Conservation (phyloP, 2,797 vertebrate species). For the Phylloscopus collybita region DNA sequence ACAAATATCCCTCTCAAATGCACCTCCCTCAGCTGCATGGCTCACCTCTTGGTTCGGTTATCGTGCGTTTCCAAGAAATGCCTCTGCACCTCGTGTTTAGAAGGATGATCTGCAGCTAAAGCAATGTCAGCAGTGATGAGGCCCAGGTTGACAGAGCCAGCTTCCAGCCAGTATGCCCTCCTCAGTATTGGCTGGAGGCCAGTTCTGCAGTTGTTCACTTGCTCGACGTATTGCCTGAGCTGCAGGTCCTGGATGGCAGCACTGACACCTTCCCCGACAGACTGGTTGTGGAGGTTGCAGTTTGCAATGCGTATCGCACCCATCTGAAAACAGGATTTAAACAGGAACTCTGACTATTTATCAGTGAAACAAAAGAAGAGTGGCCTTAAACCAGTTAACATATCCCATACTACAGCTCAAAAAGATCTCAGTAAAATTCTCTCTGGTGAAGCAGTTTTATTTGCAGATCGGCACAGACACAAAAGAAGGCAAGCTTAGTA, state of each 20-base stretch:
- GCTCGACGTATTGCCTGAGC: constrained; percentile 91
- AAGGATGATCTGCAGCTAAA: constrained; percentile 92
- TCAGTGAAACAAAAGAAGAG: neutral
- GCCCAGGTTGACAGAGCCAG: constrained; percentile 91
- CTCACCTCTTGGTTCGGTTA: constrained; percentile 89
- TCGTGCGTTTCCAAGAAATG: constrained; percentile 94
- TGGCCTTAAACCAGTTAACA: neutral
- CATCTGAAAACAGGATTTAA: constrained; percentile 78
- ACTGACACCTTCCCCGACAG: constrained; percentile 95
- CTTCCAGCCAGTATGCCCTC: constrained; percentile 94
- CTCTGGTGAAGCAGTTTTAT: neutral
- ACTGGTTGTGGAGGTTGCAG: constrained; percentile 97
- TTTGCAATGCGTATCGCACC: constrained; percentile 88
- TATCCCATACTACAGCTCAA: neutral
- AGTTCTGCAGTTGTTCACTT: constrained; percentile 81
- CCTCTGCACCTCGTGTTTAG: constrained; percentile 93
- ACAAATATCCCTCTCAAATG: neutral
- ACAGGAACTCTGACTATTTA: neutral
- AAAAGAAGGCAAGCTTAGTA: neutral
- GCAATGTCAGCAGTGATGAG: constrained; percentile 95
- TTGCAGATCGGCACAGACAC: rapidly evolving
- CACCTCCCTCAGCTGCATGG: neutral
- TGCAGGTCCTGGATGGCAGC: constrained; percentile 93
- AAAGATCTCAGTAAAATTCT: neutral
- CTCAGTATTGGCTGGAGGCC: constrained; percentile 87